phyloP scores from a whole-genome alignment of 2,888 invertebrate genomes.

The Dasysyrphus tricinctus region DNA sequence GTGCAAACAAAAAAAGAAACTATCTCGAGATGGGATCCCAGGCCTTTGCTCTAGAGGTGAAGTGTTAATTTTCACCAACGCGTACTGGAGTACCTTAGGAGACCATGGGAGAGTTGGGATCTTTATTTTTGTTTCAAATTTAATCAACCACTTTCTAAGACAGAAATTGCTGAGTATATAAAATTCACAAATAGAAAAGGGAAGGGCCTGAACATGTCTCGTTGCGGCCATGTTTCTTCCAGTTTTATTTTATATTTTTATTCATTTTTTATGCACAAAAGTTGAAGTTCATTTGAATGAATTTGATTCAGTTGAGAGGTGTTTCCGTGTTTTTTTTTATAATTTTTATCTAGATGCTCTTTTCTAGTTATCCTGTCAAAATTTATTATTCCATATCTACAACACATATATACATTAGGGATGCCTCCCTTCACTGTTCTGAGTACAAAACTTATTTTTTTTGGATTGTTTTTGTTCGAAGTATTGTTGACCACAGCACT shows the following conservation, averaged over 20 bases:
- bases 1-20: neutral
- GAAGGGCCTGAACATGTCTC: neutral
- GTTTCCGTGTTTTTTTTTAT: neutral
- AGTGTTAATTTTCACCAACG: neutral
- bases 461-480: neutral
- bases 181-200: neutral
- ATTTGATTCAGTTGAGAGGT: constrained; percentile 49
- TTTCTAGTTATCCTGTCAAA: constrained; percentile 24
- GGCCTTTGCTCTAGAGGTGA: neutral
- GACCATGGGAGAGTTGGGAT: neutral
- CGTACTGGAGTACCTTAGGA: neutral
- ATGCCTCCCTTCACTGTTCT: neutral
- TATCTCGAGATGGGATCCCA: neutral
- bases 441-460: neutral
- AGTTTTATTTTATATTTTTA: constrained; percentile 30
- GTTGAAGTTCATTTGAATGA: constrained; percentile 60
- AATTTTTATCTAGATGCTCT: constrained; percentile 22
- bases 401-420: too few species aligned
- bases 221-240: neutral
- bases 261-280: constrained; percentile 15
- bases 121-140: neutral
- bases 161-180: neutral
- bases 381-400: constrained; percentile 11
- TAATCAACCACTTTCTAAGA: neutral
- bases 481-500: constrained; percentile 15